phyloP scores from a whole-genome alignment of 1,140 invertebrate genomes.

The Apocrypta bakeri region DNA sequence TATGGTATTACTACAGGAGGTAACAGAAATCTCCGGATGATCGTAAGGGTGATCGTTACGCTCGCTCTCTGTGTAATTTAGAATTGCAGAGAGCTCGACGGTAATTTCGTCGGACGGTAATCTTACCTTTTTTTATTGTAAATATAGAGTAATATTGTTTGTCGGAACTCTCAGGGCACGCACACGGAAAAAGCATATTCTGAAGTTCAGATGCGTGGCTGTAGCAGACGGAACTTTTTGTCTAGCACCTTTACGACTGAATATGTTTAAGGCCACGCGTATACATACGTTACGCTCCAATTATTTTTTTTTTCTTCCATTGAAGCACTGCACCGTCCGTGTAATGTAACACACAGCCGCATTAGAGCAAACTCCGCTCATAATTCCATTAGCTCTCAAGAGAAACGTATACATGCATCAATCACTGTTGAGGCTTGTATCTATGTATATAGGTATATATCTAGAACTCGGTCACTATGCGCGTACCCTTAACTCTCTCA shows the following conservation, averaged over 20 bases:
- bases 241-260: not conserved
- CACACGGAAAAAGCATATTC: no score
- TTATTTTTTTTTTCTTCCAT: not conserved
- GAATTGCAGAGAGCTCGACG: not conserved
- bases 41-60: conserved; percentile 6
- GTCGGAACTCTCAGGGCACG: not conserved
- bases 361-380: not conserved
- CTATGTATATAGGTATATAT: not conserved
- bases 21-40: not conserved
- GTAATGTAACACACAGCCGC: not conserved
- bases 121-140: no score
- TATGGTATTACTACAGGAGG: no score
- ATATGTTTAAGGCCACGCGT: not conserved
- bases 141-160: not conserved
- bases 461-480: not conserved
- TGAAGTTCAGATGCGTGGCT: no score
- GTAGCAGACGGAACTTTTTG: not conserved
- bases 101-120: not conserved
- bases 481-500: not conserved
- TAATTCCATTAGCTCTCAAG: conserved; percentile 1
- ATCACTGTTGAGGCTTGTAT: not conserved
- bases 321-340: no score
- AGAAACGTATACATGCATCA: not conserved
- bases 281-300: not conserved
- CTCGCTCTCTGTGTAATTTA: conserved; percentile 7